These are phyloP conservation scores for Therioaphis trifolii DNA, from an alignment of 2,888 invertebrate species.

Conservation along the genomic window DNA sequence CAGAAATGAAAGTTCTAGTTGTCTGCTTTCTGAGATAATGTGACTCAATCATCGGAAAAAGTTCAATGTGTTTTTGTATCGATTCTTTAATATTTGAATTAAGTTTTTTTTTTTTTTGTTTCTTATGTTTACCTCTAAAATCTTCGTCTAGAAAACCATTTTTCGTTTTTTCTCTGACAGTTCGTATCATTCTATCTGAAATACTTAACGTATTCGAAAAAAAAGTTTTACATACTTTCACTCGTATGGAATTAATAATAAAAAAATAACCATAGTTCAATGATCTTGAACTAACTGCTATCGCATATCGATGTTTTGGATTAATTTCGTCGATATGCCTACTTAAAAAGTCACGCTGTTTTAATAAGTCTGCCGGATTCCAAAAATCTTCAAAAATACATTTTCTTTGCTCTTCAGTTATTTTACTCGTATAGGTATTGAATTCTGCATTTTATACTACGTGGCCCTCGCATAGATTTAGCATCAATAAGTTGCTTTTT, in stretches of 20 bases:
- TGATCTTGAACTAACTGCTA: slow-evolving; percentile 29
- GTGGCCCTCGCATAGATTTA: slow-evolving; percentile 39
- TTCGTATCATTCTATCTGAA: slow-evolving; percentile 53
- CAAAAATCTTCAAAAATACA: slow-evolving; percentile 27
- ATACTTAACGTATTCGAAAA: slow-evolving; percentile 62
- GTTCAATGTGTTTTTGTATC: too few relatives aligned
- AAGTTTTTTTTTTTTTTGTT: too few relatives aligned
- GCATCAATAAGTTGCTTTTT: too few relatives aligned
- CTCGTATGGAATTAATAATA: slow-evolving; percentile 29
- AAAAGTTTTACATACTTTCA: slow-evolving; percentile 60
- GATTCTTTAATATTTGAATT: too few relatives aligned
- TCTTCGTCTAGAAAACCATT: slow-evolving; percentile 7
- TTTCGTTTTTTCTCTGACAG: slow-evolving; percentile 47
- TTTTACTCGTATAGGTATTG: background rate
- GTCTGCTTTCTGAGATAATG: too few relatives aligned
- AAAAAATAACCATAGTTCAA: slow-evolving; percentile 52
- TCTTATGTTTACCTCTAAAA: background rate
- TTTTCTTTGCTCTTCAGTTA: slow-evolving; percentile 40
- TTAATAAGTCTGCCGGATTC: too few relatives aligned
- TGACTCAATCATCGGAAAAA: too few relatives aligned
- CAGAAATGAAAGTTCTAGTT: too few relatives aligned
- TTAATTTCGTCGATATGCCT: too few relatives aligned
- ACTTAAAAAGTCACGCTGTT: too few relatives aligned
- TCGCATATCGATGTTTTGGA: slow-evolving; percentile 42
- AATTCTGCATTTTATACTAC: background rate